These are phyloP conservation scores for Cheirogaleus major DNA, from an alignment of 2,797 vertebrate species.

Conservation along the genomic window DNA sequence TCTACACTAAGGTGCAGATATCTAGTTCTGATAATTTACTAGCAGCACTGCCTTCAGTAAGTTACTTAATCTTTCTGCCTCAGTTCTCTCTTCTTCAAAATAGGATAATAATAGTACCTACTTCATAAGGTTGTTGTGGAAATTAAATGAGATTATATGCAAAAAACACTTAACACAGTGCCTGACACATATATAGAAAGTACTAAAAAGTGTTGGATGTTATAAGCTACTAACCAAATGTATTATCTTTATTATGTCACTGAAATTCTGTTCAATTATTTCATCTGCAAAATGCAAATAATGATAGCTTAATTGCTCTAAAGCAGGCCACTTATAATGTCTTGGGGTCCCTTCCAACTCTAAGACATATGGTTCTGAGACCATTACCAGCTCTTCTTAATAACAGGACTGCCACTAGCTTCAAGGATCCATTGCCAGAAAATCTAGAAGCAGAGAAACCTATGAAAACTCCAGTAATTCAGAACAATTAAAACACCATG, in stretches of 20 bases:
- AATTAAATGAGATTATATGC: slow-evolving; percentile 14
- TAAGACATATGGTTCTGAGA: neutral
- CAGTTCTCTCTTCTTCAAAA: slow-evolving; percentile 20
- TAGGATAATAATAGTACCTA: neutral
- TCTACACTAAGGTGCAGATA: neutral
- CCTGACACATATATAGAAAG: neutral
- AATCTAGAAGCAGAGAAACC: neutral
- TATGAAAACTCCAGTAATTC: neutral
- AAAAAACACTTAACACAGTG: slow-evolving; percentile 23
- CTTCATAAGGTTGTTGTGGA: neutral
- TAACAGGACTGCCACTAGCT: neutral
- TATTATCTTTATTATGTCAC: neutral
- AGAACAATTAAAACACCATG: slow-evolving; percentile 14
- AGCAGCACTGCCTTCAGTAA: neutral
- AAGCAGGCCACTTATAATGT: neutral
- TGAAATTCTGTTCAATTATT: slow-evolving; percentile 18
- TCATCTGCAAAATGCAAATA: slow-evolving; percentile 12
- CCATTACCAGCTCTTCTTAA: neutral
- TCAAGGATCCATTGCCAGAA: neutral
- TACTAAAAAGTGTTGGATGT: slow-evolving; percentile 12
- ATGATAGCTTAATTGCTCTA: neutral
- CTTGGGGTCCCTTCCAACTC: neutral
- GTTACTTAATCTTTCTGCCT: slow-evolving; percentile 28
- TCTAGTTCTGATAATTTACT: neutral
- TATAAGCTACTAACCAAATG: neutral